A percentile compares a stretch with the other conserved stretches of the same genome.
These are phyloP conservation scores for Ptyas mucosa DNA, from an alignment of 2,113 vertebrate species.

Conservation along the genomic window DNA sequence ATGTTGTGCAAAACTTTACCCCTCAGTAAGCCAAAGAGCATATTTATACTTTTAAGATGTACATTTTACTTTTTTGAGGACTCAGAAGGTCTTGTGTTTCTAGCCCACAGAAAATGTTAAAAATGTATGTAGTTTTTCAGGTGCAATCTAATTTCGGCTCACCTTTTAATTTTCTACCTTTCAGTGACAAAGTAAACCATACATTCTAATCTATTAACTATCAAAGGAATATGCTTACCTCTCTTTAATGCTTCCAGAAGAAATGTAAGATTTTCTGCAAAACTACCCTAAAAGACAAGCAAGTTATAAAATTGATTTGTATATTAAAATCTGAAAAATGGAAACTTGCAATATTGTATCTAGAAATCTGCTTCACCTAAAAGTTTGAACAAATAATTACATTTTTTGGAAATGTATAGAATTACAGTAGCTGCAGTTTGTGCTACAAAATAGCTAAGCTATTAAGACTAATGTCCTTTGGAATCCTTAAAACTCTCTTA, in stretches of 20 bases:
- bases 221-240: constrained; percentile 69
- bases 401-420: not conserved
- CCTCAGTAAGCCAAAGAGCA: not conserved
- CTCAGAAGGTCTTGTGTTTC: not conserved
- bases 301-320: constrained; percentile 1
- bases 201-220: not conserved
- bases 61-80: not conserved
- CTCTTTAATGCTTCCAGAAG: constrained; percentile 90
- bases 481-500: not conserved
- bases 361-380: not conserved
- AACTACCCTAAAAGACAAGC: constrained; percentile 80
- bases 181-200: not conserved
- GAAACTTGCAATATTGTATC: not conserved
- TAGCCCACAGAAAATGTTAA: not conserved
- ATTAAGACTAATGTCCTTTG: not conserved
- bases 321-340: not conserved
- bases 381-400: not conserved
- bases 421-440: not conserved
- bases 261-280: constrained; percentile 93
- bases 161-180: not conserved
- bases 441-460: not conserved
- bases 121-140: not conserved
- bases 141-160: not conserved
- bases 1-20: not conserved
- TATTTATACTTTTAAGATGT: not conserved